Evolutionary conservation across 2,888 invertebrate species (phyloP), one percentile per base, ranked within the genome.

Genomic region (Ophraella communa): DNA sequence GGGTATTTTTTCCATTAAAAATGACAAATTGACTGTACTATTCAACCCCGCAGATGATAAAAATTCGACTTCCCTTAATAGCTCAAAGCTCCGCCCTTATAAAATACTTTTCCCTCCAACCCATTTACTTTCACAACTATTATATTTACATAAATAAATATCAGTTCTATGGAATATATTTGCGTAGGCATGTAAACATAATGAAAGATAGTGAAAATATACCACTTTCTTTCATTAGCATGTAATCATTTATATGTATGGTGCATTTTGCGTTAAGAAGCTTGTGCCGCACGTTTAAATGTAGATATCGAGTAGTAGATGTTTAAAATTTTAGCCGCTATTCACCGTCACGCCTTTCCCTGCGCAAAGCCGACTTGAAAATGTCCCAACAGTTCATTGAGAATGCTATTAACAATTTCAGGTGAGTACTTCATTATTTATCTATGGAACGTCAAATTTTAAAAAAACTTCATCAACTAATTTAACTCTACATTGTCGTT

Each of bases 351-450:
- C 87, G 92, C 83, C 87, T 92, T 83, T 92, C 92, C 81, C 88
- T 93, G 83, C 89, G 91, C 83, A 92, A 92, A 85, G 88, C 89
- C 76, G 91, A 92, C 83, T 88, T 92, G 85, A 91, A 90, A 86
- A 86, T 90, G 79, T 88, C 90, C 76, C 89, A 91, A 80, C 90
- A 90, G 81, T 87, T 91, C 81, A 88, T 92, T 84, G 91, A 91
- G 84, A 91, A 88, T 84, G 85, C 85, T 71, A 83, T 88, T 77
- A 87, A 85, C 74, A 91, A 88, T 81, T 88, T 92, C 84, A 91
- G 91, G 92, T 92, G 87, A 87, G 88, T 83, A 64, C 39, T 21
- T 17, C 14, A 2, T 35, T 55, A 5, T 3, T 18, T 14, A 18
- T 4, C 30, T 11, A 30, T 11, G 11, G 10, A 30, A 30, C 30